Conservation (phyloP, 2,888 invertebrate genomes). For the Yponomeuta plumbellus region DNA sequence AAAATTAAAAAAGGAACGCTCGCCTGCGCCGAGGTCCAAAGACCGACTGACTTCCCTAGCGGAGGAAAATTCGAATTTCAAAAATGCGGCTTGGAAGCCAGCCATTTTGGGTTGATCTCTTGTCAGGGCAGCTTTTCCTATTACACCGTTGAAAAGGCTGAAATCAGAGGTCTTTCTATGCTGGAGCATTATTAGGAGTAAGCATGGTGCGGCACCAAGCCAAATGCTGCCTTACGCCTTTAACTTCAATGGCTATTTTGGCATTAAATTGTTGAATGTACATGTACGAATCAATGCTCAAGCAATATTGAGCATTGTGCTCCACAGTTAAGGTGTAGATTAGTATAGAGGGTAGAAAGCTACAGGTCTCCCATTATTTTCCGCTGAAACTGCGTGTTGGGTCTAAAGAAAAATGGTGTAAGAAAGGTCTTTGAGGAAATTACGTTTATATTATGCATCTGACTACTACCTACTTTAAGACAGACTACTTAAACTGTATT, state of each 20-base stretch:
- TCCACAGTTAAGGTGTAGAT: constrained; percentile 23
- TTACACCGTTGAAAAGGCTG: constrained; percentile 31
- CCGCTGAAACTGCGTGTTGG: constrained; percentile 52
- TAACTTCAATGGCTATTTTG: constrained; percentile 23
- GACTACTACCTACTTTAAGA: too few relatives aligned
- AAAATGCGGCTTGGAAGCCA: constrained; percentile 33
- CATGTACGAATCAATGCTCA: background rate
- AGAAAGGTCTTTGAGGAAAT: constrained; percentile 24
- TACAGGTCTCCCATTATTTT: constrained; percentile 68
- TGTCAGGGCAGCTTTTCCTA: constrained; percentile 38
- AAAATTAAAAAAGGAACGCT: constrained; percentile 27
- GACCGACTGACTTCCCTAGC: constrained; percentile 37
- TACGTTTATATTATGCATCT: background rate
- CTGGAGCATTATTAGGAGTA: constrained; percentile 46
- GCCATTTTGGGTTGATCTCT: constrained; percentile 36
- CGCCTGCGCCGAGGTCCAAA: constrained; percentile 29
- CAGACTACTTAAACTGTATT: too few relatives aligned
- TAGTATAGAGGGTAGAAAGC: constrained; percentile 40
- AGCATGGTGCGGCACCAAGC: constrained; percentile 5
- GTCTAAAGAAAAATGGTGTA: constrained; percentile 32
- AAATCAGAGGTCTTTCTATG: constrained; percentile 33
- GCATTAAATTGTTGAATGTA: constrained; percentile 12
- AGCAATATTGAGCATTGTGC: constrained; percentile 17
- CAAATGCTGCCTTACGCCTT: constrained; percentile 18
- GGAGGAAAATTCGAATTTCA: constrained; percentile 35